phyloP scores from a whole-genome alignment of 35 echinoderm and acorn worm genomes.

The Holothuria glaberrima region DNA sequence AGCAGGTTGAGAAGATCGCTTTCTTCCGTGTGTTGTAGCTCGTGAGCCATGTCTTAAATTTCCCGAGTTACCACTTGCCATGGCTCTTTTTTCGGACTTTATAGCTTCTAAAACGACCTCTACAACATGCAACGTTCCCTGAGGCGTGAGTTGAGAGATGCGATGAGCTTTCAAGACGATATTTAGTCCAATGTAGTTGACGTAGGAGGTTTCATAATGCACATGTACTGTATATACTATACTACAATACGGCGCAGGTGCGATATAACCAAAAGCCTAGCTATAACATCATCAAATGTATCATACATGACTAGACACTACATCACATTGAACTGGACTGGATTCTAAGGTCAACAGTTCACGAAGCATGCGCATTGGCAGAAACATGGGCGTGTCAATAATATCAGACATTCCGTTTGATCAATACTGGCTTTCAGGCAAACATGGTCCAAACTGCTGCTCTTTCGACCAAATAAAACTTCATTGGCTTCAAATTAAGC shows the following conservation, averaged over 20 bases:
- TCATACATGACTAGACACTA: slow-evolving; percentile 9
- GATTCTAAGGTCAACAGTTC: slow-evolving; percentile 24
- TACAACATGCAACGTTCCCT: not conserved
- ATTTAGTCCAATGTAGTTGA: not conserved
- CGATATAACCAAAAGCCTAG: too few species aligned
- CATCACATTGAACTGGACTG: slow-evolving; percentile 46
- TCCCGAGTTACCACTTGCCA: slow-evolving; percentile 52
- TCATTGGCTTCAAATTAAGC: not conserved
- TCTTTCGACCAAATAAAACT: not conserved
- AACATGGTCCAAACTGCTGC: not conserved
- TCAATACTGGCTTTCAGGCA: too few species aligned
- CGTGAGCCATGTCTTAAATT: slow-evolving; percentile 46
- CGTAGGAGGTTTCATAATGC: not conserved
- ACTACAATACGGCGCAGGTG: too few species aligned
- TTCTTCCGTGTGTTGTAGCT: slow-evolving; percentile 52
- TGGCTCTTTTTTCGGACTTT: not conserved
- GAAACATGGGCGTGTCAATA: slow-evolving; percentile 15
- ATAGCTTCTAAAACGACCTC: not conserved
- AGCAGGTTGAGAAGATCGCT: slow-evolving; percentile 72
- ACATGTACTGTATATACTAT: too few species aligned
- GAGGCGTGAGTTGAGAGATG: not conserved
- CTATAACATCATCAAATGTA: not conserved
- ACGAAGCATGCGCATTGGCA: not conserved
- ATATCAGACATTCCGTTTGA: not conserved
- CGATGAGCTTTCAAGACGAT: not conserved